phyloP scores from a whole-genome alignment of 2,113 vertebrate species.

The Petromus typicus region DNA sequence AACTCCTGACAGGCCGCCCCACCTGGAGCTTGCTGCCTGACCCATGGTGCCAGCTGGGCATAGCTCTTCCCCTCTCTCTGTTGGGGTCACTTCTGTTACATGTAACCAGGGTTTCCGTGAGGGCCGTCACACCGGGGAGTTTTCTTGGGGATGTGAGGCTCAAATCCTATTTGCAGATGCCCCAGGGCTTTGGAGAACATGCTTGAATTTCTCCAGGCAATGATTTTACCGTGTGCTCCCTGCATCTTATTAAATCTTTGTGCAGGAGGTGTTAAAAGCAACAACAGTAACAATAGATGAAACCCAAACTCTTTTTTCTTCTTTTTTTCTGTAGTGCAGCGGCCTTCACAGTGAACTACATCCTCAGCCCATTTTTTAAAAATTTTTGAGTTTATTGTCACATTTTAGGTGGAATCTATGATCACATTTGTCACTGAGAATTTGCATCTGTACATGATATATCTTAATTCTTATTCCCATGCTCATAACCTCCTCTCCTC shows the following conservation, averaged over 20 bases:
- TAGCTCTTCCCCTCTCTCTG: background rate
- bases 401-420: too few relatives aligned
- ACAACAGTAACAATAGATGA: background rate
- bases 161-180: background rate
- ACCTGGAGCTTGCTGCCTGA: background rate
- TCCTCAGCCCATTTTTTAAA: background rate
- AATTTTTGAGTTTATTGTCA: too few relatives aligned
- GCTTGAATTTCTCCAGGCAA: accelerated
- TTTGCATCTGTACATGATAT: too few relatives aligned
- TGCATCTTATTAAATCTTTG: background rate
- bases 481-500: too few relatives aligned
- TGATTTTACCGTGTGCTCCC: background rate
- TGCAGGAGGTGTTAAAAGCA: background rate
- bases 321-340: background rate
- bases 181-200: background rate
- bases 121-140: background rate
- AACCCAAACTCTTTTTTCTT: background rate
- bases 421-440: too few relatives aligned
- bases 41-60: background rate
- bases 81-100: background rate
- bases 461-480: too few relatives aligned
- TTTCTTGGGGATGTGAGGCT: background rate
- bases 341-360: background rate
- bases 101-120: background rate
- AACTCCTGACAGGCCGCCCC: background rate